Evolutionary conservation across 2,797 vertebrate genomes (phyloP).

Genomic region (Chiloscyllium punctatum): DNA sequence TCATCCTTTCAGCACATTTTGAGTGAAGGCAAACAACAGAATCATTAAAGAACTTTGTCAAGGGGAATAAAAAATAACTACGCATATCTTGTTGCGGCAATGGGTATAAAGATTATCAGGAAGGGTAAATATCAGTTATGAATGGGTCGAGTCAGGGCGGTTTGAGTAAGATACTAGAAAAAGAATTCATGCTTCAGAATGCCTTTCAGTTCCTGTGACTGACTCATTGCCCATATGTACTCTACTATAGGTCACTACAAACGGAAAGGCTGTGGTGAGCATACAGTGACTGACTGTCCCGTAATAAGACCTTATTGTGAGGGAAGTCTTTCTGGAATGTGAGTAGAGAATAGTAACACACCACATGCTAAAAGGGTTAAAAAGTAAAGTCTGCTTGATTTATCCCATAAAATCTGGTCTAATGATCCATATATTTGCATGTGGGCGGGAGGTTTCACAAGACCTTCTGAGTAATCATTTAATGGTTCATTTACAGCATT

Average conservation of each 20-base stretch:
- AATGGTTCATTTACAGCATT: not conserved
- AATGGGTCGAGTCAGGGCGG: not conserved
- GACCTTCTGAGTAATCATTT: not conserved
- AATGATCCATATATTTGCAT: too few species aligned
- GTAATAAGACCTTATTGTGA: not conserved
- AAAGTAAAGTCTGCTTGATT: not conserved
- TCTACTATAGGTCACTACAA: not conserved
- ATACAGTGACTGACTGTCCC: not conserved
- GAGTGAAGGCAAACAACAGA: not conserved
- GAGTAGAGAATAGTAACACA: not conserved
- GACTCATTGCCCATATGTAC: slow-evolving; percentile 18
- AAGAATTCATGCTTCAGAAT: not conserved
- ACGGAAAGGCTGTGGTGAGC: not conserved
- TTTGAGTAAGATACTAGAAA: not conserved
- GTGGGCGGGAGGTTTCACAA: slow-evolving; percentile 23
- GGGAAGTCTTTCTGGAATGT: not conserved
- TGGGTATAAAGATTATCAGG: not conserved
- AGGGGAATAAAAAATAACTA: not conserved
- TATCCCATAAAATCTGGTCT: not conserved
- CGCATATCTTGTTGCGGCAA: not conserved
- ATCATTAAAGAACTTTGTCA: not conserved
- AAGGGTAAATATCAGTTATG: not conserved
- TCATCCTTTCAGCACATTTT: not conserved
- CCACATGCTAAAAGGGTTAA: not conserved
- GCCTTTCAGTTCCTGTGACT: not conserved